phyloP scores from a whole-genome alignment of 2,888 invertebrate species.

The Onchidella celtica region DNA sequence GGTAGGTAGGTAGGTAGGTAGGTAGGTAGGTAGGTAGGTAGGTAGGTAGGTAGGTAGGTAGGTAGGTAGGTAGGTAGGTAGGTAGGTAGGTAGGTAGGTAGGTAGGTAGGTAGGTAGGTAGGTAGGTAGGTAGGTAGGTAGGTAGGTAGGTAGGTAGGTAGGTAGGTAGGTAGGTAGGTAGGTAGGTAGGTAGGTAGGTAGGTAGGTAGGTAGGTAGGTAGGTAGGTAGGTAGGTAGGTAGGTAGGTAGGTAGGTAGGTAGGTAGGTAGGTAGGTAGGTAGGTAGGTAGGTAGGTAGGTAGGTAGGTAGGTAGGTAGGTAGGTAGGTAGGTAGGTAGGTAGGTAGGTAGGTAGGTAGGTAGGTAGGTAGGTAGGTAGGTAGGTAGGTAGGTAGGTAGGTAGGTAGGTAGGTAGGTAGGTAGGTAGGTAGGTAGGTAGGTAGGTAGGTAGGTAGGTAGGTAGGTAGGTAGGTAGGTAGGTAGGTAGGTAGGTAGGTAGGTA shows the following conservation, averaged over 20 bases:
- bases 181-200: slow-evolving; percentile 1
- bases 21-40: slow-evolving; percentile 1
- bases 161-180: slow-evolving; percentile 1
- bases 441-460: slow-evolving; percentile 1
- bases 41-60: neutral
- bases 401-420: slow-evolving; percentile 1
- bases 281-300: slow-evolving; percentile 1
- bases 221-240: slow-evolving; percentile 1
- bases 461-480: slow-evolving; percentile 1
- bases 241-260: slow-evolving; percentile 1
- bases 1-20: slow-evolving; percentile 1
- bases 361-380: slow-evolving; percentile 1
- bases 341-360: slow-evolving; percentile 1
- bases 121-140: slow-evolving; percentile 1
- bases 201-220: slow-evolving; percentile 1
- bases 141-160: slow-evolving; percentile 1
- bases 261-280: slow-evolving; percentile 1
- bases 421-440: slow-evolving; percentile 1
- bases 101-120: slow-evolving; percentile 1
- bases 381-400: slow-evolving; percentile 1
- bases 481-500: slow-evolving; percentile 1
- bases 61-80: neutral
- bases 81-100: slow-evolving; percentile 1
- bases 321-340: slow-evolving; percentile 1
- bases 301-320: slow-evolving; percentile 1